Conservation (phyloP, 1,140 invertebrate species). For the Cyclina sinensis region DNA sequence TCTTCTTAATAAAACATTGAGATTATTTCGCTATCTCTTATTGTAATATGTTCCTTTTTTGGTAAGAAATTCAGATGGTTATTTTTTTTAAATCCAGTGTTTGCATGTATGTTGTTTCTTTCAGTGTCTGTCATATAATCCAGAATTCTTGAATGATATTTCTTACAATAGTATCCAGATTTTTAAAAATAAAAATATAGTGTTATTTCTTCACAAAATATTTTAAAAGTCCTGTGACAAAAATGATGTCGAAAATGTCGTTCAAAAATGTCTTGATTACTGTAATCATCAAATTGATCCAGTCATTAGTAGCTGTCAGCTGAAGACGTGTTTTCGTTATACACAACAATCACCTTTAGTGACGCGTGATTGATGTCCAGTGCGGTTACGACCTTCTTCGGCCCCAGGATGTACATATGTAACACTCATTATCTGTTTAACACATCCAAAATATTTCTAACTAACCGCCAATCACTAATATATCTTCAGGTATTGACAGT, state of each 20-base stretch:
- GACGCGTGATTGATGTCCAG: conserved; percentile 41
- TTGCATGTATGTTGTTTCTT: too few species aligned
- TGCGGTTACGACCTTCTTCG: conserved; percentile 28
- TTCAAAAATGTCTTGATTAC: background rate
- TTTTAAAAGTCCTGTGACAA: background rate
- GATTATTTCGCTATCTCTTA: background rate
- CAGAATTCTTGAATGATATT: too few species aligned
- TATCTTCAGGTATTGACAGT: conserved; percentile 51
- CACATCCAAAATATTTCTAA: conserved; percentile 41
- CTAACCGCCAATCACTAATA: conserved; percentile 6
- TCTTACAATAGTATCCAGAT: too few species aligned
- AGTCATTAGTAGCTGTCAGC: conserved; percentile 54
- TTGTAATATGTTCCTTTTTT: background rate
- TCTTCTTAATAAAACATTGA: background rate
- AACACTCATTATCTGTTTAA: conserved; percentile 42
- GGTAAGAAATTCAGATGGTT: too few species aligned
- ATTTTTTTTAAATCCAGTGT: too few species aligned
- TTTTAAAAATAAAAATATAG: background rate
- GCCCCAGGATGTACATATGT: conserved; percentile 36
- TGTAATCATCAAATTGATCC: conserved; percentile 3
- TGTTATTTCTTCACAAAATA: background rate
- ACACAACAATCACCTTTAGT: conserved; percentile 41
- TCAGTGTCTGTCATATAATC: too few species aligned
- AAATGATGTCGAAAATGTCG: background rate
- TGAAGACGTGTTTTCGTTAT: conserved; percentile 37